Base-by-base conservation (phyloP, 2,797 vertebrate genomes). In the Tenualosa thibaudeaui region DNA sequence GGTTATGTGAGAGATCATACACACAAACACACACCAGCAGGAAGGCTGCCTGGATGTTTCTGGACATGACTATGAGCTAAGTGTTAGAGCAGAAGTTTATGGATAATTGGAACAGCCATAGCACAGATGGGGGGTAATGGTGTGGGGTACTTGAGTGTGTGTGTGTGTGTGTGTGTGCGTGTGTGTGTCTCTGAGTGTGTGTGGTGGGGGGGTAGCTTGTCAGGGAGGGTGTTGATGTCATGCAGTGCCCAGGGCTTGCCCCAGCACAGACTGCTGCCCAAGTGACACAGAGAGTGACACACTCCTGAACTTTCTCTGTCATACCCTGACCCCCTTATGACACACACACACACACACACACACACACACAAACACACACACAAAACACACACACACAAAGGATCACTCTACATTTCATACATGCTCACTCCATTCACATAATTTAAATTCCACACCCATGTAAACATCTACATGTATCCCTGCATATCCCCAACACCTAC, bases 31-130 rank as follows among this genome's bases (percentile, higher is more conserved):
- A 78, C 37, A 37, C 26, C 82, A 62, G 75, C 9, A 83, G 83
- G 84, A 84, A 88, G 12, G 31, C 65, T 71, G 65, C 13, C 31
- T 0, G 13, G 68, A 13, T 19, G 19, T n/a, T 5, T 58, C 56
- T 58, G 56, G 56, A 19, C 56, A n/a, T 7, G 68, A 40, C 8
- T 31, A 8, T 13, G 8, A 84, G 53, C 58, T 54, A 24, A 81
- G 40, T 78, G 54, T 89, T 46, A 86, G 88, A 89, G 19, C 92
- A 87, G 89, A 68, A 85, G 90, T 88, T 94, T 92, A 93, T 92
- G 92, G 92, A 93, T 93, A 95, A 94, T 93, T 94, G 93, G 93
- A 92, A 93, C 89, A 92, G 93, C 93, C 93, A 93, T 92, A 94
- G 93, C 93, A 94, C 92, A 93, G 91, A 95, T 93, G 88, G 87